Evolutionary conservation across 2,888 invertebrate species (phyloP).

Genomic region (Andrena hattorfiana): DNA sequence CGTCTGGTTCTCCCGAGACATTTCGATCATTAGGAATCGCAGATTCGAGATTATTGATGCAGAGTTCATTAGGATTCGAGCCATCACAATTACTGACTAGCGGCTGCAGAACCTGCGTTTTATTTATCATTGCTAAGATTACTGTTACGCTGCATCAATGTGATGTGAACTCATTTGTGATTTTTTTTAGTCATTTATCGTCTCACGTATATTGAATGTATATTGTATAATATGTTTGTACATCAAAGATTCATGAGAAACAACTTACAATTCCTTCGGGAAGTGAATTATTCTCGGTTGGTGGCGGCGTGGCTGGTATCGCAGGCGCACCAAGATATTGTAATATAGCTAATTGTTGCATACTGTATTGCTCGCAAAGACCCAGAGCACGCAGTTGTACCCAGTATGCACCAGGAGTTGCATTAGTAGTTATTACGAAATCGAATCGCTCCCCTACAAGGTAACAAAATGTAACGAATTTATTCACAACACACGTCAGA

Average conservation of each 20-base stretch:
- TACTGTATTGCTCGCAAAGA: slow-evolving; percentile 81
- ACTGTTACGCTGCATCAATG: too few relatives aligned
- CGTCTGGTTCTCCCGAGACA: slow-evolving; percentile 90
- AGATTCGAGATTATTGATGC: slow-evolving; percentile 91
- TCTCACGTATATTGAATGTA: background rate
- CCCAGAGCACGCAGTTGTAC: slow-evolving; percentile 86
- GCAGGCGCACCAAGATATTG: slow-evolving; percentile 82
- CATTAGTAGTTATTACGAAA: slow-evolving; percentile 86
- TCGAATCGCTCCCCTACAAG: slow-evolving; percentile 88
- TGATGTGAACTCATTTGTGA: too few relatives aligned
- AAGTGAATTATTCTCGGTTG: slow-evolving; percentile 79
- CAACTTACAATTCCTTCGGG: slow-evolving; percentile 49
- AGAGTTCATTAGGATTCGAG: slow-evolving; percentile 90
- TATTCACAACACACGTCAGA: background rate
- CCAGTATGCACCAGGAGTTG: slow-evolving; percentile 86
- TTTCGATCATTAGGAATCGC: slow-evolving; percentile 89
- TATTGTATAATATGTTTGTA: too few relatives aligned
- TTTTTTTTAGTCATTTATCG: background rate
- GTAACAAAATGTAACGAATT: background rate
- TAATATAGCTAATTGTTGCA: slow-evolving; percentile 85
- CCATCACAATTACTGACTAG: slow-evolving; percentile 91
- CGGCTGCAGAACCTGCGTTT: slow-evolving; percentile 24
- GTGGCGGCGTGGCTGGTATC: slow-evolving; percentile 75
- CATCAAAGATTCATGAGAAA: background rate
- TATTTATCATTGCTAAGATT: background rate